Conservation (phyloP, 1,140 invertebrate species). For the Euschistus heros region DNA sequence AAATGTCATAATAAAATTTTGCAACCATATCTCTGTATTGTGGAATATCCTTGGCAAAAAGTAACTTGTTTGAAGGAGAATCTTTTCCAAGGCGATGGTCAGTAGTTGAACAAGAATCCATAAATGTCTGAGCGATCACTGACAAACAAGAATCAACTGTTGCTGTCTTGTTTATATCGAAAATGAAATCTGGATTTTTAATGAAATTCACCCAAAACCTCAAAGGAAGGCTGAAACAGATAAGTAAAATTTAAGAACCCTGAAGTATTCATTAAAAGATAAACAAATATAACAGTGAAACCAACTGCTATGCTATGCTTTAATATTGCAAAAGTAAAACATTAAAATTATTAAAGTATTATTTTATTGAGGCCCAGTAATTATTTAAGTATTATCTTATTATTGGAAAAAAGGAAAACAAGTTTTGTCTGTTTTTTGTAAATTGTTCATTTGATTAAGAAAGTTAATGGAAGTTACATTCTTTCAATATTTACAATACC, state of each 20-base stretch:
- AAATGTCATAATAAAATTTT: slow-evolving; percentile 78
- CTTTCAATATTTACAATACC: too few species aligned
- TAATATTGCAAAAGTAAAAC: not conserved
- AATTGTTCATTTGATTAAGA: too few species aligned
- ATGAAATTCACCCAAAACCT: slow-evolving; percentile 96
- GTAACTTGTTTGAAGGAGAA: slow-evolving; percentile 86
- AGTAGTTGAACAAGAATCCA: slow-evolving; percentile 84
- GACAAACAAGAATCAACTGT: slow-evolving; percentile 86
- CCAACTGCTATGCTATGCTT: too few species aligned
- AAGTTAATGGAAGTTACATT: too few species aligned
- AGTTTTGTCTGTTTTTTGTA: too few species aligned
- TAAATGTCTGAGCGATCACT: slow-evolving; percentile 92
- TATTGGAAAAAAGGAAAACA: too few species aligned
- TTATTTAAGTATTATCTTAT: too few species aligned
- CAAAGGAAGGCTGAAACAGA: slow-evolving; percentile 62
- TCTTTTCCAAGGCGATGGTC: slow-evolving; percentile 86
- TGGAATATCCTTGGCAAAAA: slow-evolving; percentile 85
- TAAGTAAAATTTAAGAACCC: slow-evolving; percentile 10
- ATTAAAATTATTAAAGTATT: too few species aligned
- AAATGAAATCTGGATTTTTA: slow-evolving; percentile 94
- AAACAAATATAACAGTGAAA: not conserved
- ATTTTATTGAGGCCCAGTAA: too few species aligned
- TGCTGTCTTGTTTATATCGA: slow-evolving; percentile 87
- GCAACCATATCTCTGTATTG: slow-evolving; percentile 61
- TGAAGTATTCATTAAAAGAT: slow-evolving; percentile 15